phyloP scores from a whole-genome alignment of 2,888 invertebrate species.

The Bellardia pandia region DNA sequence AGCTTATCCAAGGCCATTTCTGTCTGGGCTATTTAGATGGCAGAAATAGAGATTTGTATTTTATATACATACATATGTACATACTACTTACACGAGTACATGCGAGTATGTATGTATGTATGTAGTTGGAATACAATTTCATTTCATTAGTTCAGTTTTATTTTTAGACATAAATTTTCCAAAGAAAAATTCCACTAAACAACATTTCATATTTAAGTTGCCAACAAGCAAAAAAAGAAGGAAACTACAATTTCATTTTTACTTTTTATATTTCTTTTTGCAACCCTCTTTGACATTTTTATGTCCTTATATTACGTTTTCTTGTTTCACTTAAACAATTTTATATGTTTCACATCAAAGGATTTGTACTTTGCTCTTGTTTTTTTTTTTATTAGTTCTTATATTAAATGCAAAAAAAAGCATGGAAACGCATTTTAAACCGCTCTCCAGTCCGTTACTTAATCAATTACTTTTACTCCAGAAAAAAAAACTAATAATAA shows the following conservation, averaged over 20 bases:
- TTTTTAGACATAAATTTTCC: conserved; percentile 46
- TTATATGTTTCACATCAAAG: conserved; percentile 67
- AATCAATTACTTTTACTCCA: conserved; percentile 62
- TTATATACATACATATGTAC: conserved; percentile 7
- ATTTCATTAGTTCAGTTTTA: conserved; percentile 20
- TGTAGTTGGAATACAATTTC: background rate
- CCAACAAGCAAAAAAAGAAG: background rate
- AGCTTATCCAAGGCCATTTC: conserved; percentile 32
- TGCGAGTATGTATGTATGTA: too few species aligned
- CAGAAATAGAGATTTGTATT: conserved; percentile 56
- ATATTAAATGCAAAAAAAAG: conserved; percentile 14
- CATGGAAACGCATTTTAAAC: conserved; percentile 41
- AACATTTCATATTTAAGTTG: conserved; percentile 41
- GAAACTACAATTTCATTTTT: conserved; percentile 24
- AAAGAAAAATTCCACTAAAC: conserved; percentile 32
- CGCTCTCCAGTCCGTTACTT: conserved; percentile 41
- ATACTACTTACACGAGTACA: conserved; percentile 15
- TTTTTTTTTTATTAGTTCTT: conserved; percentile 5
- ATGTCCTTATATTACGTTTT: background rate
- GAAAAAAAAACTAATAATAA: background rate
- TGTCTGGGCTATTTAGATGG: conserved; percentile 55
- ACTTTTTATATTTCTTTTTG: conserved; percentile 6
- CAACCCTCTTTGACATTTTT: conserved; percentile 36
- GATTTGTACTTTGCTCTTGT: conserved; percentile 28
- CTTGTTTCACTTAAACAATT: conserved; percentile 9